Percentiles rank a stretch among this genome's conserved stretches.
Conservation (phyloP, 2,888 invertebrate genomes). For the Anarsia innoxiella region DNA sequence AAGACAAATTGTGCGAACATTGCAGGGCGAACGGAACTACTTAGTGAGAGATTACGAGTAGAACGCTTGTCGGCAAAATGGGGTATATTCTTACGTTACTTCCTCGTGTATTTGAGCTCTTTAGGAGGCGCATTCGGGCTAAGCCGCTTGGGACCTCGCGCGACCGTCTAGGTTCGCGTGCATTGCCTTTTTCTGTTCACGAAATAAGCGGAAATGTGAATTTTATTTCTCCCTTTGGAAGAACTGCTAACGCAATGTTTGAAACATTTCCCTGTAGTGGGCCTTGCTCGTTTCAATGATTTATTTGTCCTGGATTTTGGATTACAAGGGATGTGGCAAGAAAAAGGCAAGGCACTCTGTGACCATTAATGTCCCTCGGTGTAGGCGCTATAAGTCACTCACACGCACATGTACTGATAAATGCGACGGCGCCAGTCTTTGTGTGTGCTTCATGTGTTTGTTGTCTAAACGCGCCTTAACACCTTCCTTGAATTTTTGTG, state of each 20-base stretch:
- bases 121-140: constrained; percentile 61
- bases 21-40: constrained; percentile 76
- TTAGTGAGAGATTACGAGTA: constrained; percentile 75
- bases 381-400: constrained; percentile 64
- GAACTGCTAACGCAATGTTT: constrained; percentile 25
- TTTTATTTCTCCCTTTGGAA: constrained; percentile 37
- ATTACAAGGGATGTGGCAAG: constrained; percentile 21
- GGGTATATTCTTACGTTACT: constrained; percentile 60
- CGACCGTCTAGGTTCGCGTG: constrained; percentile 45
- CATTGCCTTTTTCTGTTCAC: constrained; percentile 62
- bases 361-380: constrained; percentile 37
- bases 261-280: constrained; percentile 20
- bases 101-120: constrained; percentile 67
- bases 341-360: constrained; percentile 43
- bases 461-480: constrained; percentile 47
- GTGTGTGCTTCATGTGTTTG: constrained; percentile 51
- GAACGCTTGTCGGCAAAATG: constrained; percentile 68
- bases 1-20: constrained; percentile 75
- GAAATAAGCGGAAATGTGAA: constrained; percentile 34
- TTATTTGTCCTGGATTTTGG: constrained; percentile 9
- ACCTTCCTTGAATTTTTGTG: constrained; percentile 37
- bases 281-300: too few relatives aligned
- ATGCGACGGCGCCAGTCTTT: constrained; percentile 70
- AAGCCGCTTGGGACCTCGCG: constrained; percentile 53
- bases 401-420: constrained; percentile 82